Base-by-base conservation (phyloP, 1,140 invertebrate genomes). In the Cydia splendana region DNA sequence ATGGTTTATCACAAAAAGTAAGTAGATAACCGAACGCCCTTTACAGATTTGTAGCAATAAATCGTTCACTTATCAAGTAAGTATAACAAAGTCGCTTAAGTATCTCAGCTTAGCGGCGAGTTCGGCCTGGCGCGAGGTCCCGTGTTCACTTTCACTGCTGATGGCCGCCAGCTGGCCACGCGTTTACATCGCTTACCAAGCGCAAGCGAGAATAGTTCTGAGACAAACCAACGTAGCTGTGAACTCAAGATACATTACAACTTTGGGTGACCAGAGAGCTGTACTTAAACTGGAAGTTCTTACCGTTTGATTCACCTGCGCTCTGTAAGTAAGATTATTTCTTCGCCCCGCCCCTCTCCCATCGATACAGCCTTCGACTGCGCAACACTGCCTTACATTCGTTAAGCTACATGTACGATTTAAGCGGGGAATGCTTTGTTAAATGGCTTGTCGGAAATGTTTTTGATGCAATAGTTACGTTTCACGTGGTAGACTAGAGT, bases 101-200 rank as follows among this genome's bases (percentile, higher is more conserved):
- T 20, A 53, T 80, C 79, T 67, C 7, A 38, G 28, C 67, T 71
- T 71, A 71, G 67, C 67, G 67, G 34, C 67, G 28, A 42, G 28
- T 30, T 42, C 67, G 28, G 67, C 15, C 28, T 42, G 57, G 42
- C 42, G 42, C 42, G 48, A 53, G 73, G 20, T 51, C 45, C 28
- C 45, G 42, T 20, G 80, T 84, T 88, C 83, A 92, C 91, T 92
- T 92, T 92, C 91, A 92, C 91, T 92, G 82, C 83, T 90, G 87
- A 80, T 86, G 89, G 89, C 88, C 90, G 85, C 77, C 88, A 89
- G 89, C 87, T 90, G 89, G 82, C 34, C 57, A 24, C 2, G 20
- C n/a, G 20, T 62, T 62, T n/a, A n/a, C 57, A 12, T 24, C 7
- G 57, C 57, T 62, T 62, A 24, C 57, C 57, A 24, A 62, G 20